A percentile compares a stretch with the other conserved stretches of the same genome.
Conservation (phyloP, 2,888 invertebrate species). For the Hofmannophila pseudospretella region DNA sequence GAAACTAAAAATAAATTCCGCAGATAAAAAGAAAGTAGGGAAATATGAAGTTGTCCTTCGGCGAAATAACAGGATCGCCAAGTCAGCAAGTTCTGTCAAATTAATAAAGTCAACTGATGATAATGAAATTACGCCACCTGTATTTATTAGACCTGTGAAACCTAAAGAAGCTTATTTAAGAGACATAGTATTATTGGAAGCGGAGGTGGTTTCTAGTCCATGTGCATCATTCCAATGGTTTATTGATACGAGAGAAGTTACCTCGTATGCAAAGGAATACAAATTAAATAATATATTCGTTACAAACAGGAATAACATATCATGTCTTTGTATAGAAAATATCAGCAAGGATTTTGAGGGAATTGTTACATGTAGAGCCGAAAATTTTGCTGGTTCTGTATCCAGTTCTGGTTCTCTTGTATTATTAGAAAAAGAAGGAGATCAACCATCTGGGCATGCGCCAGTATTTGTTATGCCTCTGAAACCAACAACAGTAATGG, state of each 20-base stretch:
- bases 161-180: conserved; percentile 84
- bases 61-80: conserved; percentile 86
- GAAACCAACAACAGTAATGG: conserved; percentile 88
- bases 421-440: conserved; percentile 76
- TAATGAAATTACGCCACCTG: conserved; percentile 82
- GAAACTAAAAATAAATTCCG: conserved; percentile 80
- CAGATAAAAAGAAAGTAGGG: conserved; percentile 86
- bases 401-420: conserved; percentile 88
- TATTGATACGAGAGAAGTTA: conserved; percentile 84
- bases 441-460: conserved; percentile 53
- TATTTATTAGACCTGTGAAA: conserved; percentile 83
- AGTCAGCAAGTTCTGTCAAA: conserved; percentile 89
- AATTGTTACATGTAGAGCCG: conserved; percentile 90
- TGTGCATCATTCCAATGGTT: conserved; percentile 93
- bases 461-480: conserved; percentile 88
- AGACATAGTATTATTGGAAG: conserved; percentile 88
- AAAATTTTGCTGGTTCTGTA: conserved; percentile 93
- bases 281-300: conserved; percentile 84
- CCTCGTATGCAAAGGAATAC: conserved; percentile 68
- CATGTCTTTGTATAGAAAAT: conserved; percentile 87
- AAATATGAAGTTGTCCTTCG: conserved; percentile 93
- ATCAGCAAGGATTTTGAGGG: conserved; percentile 84
- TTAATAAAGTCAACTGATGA: conserved; percentile 80
- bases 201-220: conserved; percentile 86
- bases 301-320: conserved; percentile 84